Evolutionary conservation across 2,888 invertebrate genomes (phyloP).

Genomic region (Crepidodera aurea): DNA sequence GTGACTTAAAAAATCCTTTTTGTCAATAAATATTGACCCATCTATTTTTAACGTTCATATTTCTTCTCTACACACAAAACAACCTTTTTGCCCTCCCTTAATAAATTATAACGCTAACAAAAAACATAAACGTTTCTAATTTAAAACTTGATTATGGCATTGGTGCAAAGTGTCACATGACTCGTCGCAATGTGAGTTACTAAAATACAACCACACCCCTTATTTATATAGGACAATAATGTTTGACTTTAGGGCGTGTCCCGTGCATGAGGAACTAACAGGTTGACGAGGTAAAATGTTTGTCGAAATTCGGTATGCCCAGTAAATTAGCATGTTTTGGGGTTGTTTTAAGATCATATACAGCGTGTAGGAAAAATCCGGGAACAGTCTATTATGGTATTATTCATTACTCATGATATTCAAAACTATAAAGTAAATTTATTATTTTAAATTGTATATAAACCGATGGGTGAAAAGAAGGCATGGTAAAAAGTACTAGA

Average conservation of each 20-base stretch:
- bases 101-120: slow-evolving; percentile 4
- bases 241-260: slow-evolving; percentile 33
- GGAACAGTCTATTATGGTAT: too few relatives aligned
- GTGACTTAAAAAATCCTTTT: too few relatives aligned
- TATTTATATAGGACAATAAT: slow-evolving; percentile 27
- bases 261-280: background rate
- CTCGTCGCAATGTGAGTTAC: slow-evolving; percentile 1
- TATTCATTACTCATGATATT: too few relatives aligned
- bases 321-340: slow-evolving; percentile 27
- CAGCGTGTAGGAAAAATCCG: too few relatives aligned
- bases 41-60: too few relatives aligned
- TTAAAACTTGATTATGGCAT: slow-evolving; percentile 17
- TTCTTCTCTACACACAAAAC: too few relatives aligned
- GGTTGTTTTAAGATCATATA: background rate
- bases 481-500: too few relatives aligned
- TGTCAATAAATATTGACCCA: too few relatives aligned
- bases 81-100: slow-evolving; percentile 2
- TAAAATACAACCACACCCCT: slow-evolving; percentile 32
- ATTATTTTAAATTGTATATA: too few relatives aligned
- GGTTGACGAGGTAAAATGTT: slow-evolving; percentile 11
- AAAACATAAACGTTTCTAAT: slow-evolving; percentile 21
- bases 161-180: slow-evolving; percentile 17
- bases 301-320: slow-evolving; percentile 21
- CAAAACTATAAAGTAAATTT: too few relatives aligned
- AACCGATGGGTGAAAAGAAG: too few relatives aligned